Evolutionary conservation across 2,888 invertebrate species (phyloP), one percentile per base, ranked within the genome.

Genomic region (Octonoba sinensis): DNA sequence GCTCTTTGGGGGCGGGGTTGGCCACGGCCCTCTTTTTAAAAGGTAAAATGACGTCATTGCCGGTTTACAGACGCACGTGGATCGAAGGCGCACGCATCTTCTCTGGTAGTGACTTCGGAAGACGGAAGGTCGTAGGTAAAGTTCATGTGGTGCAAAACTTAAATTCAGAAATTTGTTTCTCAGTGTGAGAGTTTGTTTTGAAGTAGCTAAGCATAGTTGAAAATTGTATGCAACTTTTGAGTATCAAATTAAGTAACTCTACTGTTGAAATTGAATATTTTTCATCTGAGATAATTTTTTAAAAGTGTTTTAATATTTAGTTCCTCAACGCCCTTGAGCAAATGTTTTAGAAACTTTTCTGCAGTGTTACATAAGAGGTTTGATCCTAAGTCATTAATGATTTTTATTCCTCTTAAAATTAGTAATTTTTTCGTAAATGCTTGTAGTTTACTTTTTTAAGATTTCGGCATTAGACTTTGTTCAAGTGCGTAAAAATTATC

Each of bases 51-150:
- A 81, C 79, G 79, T 81, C 67, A 62, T 46, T 13, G 60, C 79
- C 67, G 73, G 73, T 62, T 36, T 57, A 36, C 44, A 73, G 54
- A 69, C 72, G 73, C 79, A 74, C 73, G 79, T 73, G 73, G 73
- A 73, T 64, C 24, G 46, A 56, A 71, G 56, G 79, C 79, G 73
- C 67, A 73, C 73, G 73, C 73, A 69, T 69, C 79, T 67, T 20
- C 15, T n/a, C 62, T 64, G 64, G 46, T n/a, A 18, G 46, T 67
- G 79, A 81, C 79, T 81, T 81, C 79, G 54, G 36, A 64, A 49
- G 46, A 36, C 49, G 70, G 73, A 81, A 81, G 79, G 79, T 81
- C 79, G 79, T 73, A 74, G 13, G 73, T 44, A 81, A 81, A 74
- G 73, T 81, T 81, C 79, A 81, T 81, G 79, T 64, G 73, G 60